A percentile compares a stretch with the other conserved stretches of the same genome.
These are phyloP conservation scores for Megastigmus dorsalis DNA, from an alignment of 2,888 invertebrate genomes.

Conservation along the genomic window DNA sequence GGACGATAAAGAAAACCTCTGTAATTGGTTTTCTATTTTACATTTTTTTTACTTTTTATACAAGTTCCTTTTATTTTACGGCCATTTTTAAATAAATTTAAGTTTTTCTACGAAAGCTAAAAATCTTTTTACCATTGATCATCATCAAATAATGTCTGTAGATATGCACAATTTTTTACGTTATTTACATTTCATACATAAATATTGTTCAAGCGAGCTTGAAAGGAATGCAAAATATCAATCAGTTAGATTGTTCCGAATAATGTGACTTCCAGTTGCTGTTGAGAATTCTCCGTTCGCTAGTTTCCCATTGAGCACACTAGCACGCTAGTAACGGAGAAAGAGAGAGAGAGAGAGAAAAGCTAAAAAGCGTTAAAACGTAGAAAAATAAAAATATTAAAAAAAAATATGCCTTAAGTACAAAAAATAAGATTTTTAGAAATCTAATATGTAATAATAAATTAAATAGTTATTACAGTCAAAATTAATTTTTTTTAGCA, in stretches of 20 bases:
- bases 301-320: slow-evolving; percentile 41
- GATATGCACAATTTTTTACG: slow-evolving; percentile 31
- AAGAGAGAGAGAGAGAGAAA: slow-evolving; percentile 5
- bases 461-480: slow-evolving; percentile 40
- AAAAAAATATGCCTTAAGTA: slow-evolving; percentile 55
- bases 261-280: slow-evolving; percentile 49
- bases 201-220: slow-evolving; percentile 25
- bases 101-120: slow-evolving; percentile 10
- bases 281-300: slow-evolving; percentile 44
- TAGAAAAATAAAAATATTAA: slow-evolving; percentile 44
- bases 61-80: slow-evolving; percentile 41
- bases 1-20: slow-evolving; percentile 21
- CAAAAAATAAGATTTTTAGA: slow-evolving; percentile 55
- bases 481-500: slow-evolving; percentile 39
- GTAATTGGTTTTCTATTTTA: slow-evolving; percentile 10
- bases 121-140: slow-evolving; percentile 20
- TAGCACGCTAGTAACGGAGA: slow-evolving; percentile 38
- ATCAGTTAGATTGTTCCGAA: slow-evolving; percentile 42
- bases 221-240: slow-evolving; percentile 6
- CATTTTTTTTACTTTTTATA: slow-evolving; percentile 31
- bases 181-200: slow-evolving; percentile 21
- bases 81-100: slow-evolving; percentile 35
- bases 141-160: slow-evolving; percentile 20
- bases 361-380: slow-evolving; percentile 42
- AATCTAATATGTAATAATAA: slow-evolving; percentile 48